phyloP scores from a whole-genome alignment of 1,140 invertebrate genomes.

The Acromyrmex echinatior region DNA sequence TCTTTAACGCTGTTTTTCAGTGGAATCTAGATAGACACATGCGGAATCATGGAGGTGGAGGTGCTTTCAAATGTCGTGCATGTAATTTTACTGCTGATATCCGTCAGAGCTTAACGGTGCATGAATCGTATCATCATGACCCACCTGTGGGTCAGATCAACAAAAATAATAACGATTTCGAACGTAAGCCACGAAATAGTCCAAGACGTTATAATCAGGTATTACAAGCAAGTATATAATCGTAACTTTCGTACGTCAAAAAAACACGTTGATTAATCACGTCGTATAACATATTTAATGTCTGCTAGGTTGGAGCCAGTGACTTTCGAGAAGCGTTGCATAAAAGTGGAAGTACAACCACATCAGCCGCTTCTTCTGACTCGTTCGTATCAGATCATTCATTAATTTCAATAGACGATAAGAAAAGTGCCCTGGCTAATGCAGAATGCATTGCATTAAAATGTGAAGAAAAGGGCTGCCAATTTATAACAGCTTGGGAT shows the following conservation, averaged over 20 bases:
- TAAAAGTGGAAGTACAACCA: constrained; percentile 60
- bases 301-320: constrained; percentile 82
- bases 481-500: constrained; percentile 87
- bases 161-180: constrained; percentile 84
- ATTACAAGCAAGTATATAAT: constrained; percentile 31
- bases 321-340: constrained; percentile 79
- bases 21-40: constrained; percentile 97
- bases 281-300: constrained; percentile 44
- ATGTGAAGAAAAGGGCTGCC: constrained; percentile 85
- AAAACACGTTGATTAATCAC: neutral
- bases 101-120: constrained; percentile 96
- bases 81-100: constrained; percentile 97
- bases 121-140: constrained; percentile 96
- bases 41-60: constrained; percentile 94
- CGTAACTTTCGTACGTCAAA: neutral
- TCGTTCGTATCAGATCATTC: constrained; percentile 65
- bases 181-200: constrained; percentile 85
- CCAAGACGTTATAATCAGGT: constrained; percentile 85
- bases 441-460: constrained; percentile 84
- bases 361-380: constrained; percentile 60
- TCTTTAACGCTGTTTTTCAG: constrained; percentile 72
- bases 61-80: constrained; percentile 93
- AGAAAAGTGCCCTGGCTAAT: constrained; percentile 74
- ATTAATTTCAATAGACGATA: constrained; percentile 69
- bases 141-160: constrained; percentile 90